phyloP scores from a whole-genome alignment of 2,888 invertebrate genomes.

The Silvanus unidentatus region DNA sequence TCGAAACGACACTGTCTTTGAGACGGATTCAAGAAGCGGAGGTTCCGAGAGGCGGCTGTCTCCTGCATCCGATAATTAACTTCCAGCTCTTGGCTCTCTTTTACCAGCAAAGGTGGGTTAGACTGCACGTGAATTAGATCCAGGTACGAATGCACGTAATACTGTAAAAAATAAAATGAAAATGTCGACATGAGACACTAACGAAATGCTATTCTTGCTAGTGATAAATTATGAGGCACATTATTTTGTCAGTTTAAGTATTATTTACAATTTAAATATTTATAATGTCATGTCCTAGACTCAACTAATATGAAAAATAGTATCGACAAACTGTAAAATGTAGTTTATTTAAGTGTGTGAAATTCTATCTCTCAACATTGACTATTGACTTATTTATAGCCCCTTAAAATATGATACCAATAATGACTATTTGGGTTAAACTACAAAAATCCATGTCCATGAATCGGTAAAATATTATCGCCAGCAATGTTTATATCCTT shows the following conservation, averaged over 20 bases:
- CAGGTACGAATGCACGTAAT: slow-evolving; percentile 56
- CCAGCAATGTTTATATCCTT: too few relatives aligned
- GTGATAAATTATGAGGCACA: neutral
- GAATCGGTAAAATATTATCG: too few relatives aligned
- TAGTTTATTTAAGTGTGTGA: too few relatives aligned
- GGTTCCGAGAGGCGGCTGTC: slow-evolving; percentile 47
- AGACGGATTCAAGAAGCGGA: slow-evolving; percentile 45
- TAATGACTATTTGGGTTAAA: too few relatives aligned
- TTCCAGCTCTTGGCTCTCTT: slow-evolving; percentile 44
- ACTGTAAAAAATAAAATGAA: slow-evolving; percentile 47
- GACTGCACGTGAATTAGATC: slow-evolving; percentile 51
- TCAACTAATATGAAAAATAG: neutral
- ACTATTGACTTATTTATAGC: too few relatives aligned
- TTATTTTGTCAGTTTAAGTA: too few relatives aligned
- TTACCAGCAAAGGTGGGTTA: slow-evolving; percentile 31
- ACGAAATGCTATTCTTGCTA: neutral
- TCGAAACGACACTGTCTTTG: slow-evolving; percentile 53
- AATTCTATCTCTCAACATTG: too few relatives aligned
- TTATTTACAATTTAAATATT: too few relatives aligned
- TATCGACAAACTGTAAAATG: neutral
- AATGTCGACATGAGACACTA: neutral
- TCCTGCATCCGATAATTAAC: slow-evolving; percentile 47
- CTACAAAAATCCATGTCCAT: too few relatives aligned
- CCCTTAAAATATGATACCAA: too few relatives aligned
- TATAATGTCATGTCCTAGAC: neutral